Percentiles rank a stretch among this genome's conserved stretches.
Conservation (phyloP, 2,888 invertebrate genomes). For the Himalopsyche kuldschensis region DNA sequence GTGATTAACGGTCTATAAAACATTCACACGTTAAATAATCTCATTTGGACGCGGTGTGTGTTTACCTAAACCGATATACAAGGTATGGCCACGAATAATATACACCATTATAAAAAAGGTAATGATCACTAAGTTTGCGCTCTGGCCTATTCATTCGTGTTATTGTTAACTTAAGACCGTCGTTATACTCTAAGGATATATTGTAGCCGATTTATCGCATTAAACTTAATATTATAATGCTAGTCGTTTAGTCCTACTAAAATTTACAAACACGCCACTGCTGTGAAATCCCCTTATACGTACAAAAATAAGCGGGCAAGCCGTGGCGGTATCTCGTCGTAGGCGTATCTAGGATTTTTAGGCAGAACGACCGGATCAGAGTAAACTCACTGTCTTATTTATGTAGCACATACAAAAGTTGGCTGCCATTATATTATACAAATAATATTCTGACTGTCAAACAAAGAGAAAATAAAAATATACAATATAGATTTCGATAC, state of each 20-base stretch:
- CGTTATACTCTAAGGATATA: no score
- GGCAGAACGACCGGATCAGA: neutral
- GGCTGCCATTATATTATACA: neutral
- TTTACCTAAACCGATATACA: no score
- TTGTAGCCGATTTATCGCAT: no score
- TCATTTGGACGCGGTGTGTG: no score
- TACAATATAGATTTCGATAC: neutral
- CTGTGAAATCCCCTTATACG: neutral
- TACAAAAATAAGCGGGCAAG: neutral
- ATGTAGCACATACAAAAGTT: neutral
- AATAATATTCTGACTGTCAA: neutral
- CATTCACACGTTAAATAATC: no score
- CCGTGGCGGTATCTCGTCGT: neutral
- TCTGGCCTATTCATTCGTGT: no score
- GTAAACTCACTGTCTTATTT: neutral
- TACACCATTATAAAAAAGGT: no score
- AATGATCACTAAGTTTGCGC: no score
- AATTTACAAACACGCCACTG: neutral
- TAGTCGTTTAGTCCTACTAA: neutral
- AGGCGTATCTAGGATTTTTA: neutral
- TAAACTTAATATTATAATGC: neutral
- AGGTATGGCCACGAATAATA: no score
- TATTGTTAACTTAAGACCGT: no score
- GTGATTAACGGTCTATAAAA: no score
- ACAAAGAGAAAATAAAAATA: neutral